Evolutionary conservation across 1,140 invertebrate genomes (phyloP).

Genomic region (Manduca sexta): DNA sequence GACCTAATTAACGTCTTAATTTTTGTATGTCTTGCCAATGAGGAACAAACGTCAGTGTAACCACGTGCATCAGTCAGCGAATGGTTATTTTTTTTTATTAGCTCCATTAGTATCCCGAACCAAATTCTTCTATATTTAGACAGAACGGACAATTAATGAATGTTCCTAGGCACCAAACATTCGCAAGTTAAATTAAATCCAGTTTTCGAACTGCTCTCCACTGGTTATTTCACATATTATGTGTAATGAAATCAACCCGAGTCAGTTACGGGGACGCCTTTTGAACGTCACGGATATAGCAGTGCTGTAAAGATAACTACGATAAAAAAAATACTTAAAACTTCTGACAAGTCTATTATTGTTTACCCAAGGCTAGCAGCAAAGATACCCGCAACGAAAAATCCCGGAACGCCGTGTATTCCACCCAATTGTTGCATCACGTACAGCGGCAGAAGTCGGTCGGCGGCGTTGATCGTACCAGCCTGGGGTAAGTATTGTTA

Average conservation of each 20-base stretch:
- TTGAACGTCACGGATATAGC: conserved; percentile 19
- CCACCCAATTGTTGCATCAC: conserved; percentile 85
- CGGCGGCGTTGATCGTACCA: conserved; percentile 76
- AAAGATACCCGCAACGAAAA: conserved; percentile 90
- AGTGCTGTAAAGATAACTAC: not conserved
- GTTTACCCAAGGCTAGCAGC: conserved; percentile 79
- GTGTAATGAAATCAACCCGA: conserved; percentile 23
- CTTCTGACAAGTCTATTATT: not conserved
- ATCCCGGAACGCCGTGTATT: conserved; percentile 84
- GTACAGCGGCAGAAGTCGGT: conserved; percentile 85
- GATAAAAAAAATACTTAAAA: not conserved
- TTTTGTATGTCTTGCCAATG: no score
- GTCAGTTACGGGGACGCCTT: conserved; percentile 33
- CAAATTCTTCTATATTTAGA: no score
- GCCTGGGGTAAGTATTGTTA: conserved; percentile 50
- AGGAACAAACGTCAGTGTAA: no score
- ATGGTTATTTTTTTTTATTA: no score
- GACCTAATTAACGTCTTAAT: no score
- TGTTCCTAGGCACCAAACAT: no score
- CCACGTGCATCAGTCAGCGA: no score
- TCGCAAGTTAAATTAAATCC: conserved; percentile 48
- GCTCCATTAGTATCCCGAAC: no score
- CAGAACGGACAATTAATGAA: no score
- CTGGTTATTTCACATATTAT: conserved; percentile 45
- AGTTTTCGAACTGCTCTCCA: conserved; percentile 47